Base-by-base conservation (phyloP, 64 coral and sea anemone species). In the Astreopora myriophthalma region DNA sequence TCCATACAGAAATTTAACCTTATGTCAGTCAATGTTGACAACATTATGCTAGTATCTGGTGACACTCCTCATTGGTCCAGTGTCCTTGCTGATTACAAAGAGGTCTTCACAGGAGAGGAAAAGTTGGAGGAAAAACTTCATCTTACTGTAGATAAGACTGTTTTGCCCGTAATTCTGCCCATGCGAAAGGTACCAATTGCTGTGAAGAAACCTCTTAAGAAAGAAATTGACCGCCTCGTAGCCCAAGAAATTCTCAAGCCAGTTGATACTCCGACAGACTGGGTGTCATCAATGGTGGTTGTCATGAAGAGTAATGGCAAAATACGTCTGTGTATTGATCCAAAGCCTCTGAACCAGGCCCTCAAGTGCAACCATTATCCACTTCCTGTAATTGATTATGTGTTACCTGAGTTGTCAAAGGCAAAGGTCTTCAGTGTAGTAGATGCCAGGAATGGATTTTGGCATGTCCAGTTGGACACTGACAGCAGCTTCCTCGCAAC, bases 1-100 rank as follows among this genome's bases (percentile, higher is more conserved):
- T 71, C 80, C 19, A 57, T 92, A 22, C 90, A 85, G 81, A 79
- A 92, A n/a, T 92, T 92, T 55, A 13, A 71, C 22, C 68, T 92
- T 57, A 92, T 85, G 38, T 27, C 69, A 33, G 62, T 92, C 14
- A 85, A 92, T 34, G 84, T 20, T 24, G 90, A 92, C 38, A 85
- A 85, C 26, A 85, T 85, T 39, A 75, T n/a, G n/a, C n/a, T n/a
- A n/a, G n/a, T n/a, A n/a, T n/a, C n/a, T n/a, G n/a, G n/a, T n/a
- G n/a, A n/a, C n/a, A n/a, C n/a, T n/a, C n/a, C n/a, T n/a, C n/a
- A n/a, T n/a, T n/a, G n/a, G n/a, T n/a, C n/a, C n/a, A n/a, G n/a
- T 92, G 68, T 92, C 90, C 46, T 52, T 79, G 6, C 19, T 24
- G 27, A 17, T 22, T 52, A 36, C 39, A 64, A 75, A 16, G 90